Conservation (phyloP, 2,797 vertebrate species). For the Pachyuromys duprasi region DNA sequence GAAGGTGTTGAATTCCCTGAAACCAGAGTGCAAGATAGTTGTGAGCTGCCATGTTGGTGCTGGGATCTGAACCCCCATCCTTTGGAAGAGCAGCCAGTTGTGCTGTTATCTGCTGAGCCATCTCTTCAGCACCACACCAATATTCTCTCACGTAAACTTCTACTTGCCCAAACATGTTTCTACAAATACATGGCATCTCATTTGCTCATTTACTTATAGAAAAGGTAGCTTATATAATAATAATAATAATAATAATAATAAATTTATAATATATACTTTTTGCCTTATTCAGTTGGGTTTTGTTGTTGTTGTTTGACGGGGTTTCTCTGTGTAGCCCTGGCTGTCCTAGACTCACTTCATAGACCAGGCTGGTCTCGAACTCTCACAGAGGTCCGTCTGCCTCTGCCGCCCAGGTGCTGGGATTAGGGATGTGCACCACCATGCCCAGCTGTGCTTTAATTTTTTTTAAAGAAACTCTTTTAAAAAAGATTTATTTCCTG, state of each 20-base stretch:
- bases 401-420: neutral
- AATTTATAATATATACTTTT: too few species aligned
- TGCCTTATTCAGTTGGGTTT: neutral
- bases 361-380: neutral
- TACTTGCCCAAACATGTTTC: conserved; percentile 46
- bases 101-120: neutral
- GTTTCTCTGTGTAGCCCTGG: neutral
- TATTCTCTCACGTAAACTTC: conserved; percentile 56
- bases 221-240: neutral
- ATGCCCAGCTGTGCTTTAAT: neutral
- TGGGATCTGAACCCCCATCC: neutral
- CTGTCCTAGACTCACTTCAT: neutral
- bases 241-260: too few species aligned
- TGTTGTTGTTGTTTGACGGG: conserved; percentile 36
- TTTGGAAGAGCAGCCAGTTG: neutral
- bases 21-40: neutral
- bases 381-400: neutral
- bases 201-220: conserved; percentile 50
- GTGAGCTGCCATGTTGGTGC: neutral
- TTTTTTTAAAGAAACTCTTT: too few species aligned
- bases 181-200: neutral
- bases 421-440: neutral
- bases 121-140: neutral
- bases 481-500: too few species aligned
- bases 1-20: neutral